Conservation (phyloP, 2,888 invertebrate genomes). For the Dryococelus australis region DNA sequence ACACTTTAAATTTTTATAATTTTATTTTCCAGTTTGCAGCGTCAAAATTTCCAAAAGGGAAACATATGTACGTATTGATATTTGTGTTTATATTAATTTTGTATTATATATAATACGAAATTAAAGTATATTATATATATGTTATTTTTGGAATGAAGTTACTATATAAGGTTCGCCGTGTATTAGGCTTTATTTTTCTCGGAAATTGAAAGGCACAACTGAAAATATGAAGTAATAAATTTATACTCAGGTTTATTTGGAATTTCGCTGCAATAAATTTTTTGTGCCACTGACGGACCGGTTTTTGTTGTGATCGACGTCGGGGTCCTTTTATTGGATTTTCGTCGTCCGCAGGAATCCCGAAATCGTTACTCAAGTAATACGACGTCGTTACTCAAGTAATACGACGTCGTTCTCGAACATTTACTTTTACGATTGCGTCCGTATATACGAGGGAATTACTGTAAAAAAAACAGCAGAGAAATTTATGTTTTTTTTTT, state of each 20-base stretch:
- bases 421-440: not conserved
- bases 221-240: not conserved
- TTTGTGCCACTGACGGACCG: not conserved
- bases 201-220: not conserved
- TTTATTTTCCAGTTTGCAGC: no score
- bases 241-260: not conserved
- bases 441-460: not conserved
- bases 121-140: no score
- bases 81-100: no score
- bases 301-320: not conserved
- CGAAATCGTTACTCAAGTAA: conserved; percentile 16
- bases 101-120: no score
- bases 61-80: no score
- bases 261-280: not conserved
- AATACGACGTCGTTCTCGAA: not conserved
- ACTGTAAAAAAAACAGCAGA: not conserved
- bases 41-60: no score
- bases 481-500: not conserved
- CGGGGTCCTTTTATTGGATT: conserved; percentile 6
- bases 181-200: not conserved
- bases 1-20: no score
- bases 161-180: not conserved
- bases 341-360: not conserved
- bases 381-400: not conserved
- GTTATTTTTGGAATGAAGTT: no score